A percentile compares a stretch with the other conserved stretches of the same genome.
phyloP scores from a whole-genome alignment of 2,797 vertebrate genomes.

The Podarcis siculus region DNA sequence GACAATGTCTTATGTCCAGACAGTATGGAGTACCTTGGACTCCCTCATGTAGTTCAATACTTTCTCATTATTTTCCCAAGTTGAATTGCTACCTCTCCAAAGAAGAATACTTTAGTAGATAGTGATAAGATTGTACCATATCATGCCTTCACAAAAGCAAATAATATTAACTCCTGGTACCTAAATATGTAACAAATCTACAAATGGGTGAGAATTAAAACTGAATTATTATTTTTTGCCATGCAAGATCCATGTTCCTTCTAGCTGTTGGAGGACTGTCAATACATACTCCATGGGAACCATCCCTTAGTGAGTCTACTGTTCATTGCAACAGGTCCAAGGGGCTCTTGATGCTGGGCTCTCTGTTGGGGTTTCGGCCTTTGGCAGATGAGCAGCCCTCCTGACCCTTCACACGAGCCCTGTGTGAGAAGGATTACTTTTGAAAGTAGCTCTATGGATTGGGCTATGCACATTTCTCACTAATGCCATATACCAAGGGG shows the following conservation, averaged over 20 bases:
- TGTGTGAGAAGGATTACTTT: conserved; percentile 43
- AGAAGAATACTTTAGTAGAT: neutral
- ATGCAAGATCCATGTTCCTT: neutral
- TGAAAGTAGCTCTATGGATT: conserved; percentile 24
- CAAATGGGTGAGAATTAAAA: conserved; percentile 40
- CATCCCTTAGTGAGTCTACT: too few species aligned
- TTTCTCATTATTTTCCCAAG: neutral
- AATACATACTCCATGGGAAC: too few species aligned
- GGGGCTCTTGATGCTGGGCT: too few species aligned
- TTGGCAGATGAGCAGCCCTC: too few species aligned
- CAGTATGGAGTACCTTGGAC: neutral
- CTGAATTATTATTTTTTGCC: neutral
- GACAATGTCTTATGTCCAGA: too few species aligned
- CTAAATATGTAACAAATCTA: neutral
- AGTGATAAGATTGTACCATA: neutral
- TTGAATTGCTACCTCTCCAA: neutral
- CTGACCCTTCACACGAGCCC: neutral
- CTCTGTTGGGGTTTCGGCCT: too few species aligned
- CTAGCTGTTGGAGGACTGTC: too few species aligned
- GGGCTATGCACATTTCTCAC: conserved; percentile 46
- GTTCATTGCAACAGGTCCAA: too few species aligned
- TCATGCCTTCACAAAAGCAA: conserved; percentile 3
- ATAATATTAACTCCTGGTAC: neutral
- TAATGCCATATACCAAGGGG: conserved; percentile 41
- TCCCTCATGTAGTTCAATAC: neutral